Evolutionary conservation across 1,140 invertebrate species (phyloP).

Genomic region (Drosophila santomea): DNA sequence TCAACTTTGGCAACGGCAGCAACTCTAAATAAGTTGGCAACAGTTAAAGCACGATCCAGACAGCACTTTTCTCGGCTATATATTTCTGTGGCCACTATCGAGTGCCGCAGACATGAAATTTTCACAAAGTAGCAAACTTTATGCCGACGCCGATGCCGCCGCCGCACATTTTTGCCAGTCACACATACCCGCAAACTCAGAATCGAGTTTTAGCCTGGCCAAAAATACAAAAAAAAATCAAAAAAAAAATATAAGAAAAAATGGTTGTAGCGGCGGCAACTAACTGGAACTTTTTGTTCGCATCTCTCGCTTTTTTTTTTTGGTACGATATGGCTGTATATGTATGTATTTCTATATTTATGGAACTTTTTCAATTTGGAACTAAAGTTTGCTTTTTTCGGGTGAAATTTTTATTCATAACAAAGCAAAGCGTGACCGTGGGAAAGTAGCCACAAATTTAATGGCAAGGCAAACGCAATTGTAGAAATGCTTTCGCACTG

Average conservation of each 20-base stretch:
- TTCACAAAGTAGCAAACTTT: constrained; percentile 80
- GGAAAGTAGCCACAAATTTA: constrained; percentile 60
- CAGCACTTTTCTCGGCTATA: constrained; percentile 41
- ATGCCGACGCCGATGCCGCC: constrained; percentile 60
- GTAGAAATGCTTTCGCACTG: constrained; percentile 29
- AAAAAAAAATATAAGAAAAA: constrained; percentile 14
- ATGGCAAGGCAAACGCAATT: constrained; percentile 36
- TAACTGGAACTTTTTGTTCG: constrained; percentile 63
- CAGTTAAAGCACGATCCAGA: constrained; percentile 65
- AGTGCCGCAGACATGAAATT: constrained; percentile 79
- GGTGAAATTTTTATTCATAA: constrained; percentile 79
- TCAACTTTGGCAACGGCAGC: constrained; percentile 37
- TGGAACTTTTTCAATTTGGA: constrained; percentile 83
- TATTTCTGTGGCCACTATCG: constrained; percentile 77
- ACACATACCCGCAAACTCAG: constrained; percentile 22
- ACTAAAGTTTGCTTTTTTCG: constrained; percentile 76
- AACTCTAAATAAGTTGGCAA: constrained; percentile 66
- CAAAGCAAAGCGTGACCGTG: constrained; percentile 70
- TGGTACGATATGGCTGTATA: neutral
- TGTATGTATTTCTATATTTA: constrained; percentile 79
- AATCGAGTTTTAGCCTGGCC: constrained; percentile 68
- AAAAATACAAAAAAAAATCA: constrained; percentile 21
- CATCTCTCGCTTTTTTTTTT: constrained; percentile 19
- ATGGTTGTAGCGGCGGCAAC: constrained; percentile 33
- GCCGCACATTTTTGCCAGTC: constrained; percentile 52